Conservation (phyloP, 2,797 vertebrate species). For the Xerus rutilus region DNA sequence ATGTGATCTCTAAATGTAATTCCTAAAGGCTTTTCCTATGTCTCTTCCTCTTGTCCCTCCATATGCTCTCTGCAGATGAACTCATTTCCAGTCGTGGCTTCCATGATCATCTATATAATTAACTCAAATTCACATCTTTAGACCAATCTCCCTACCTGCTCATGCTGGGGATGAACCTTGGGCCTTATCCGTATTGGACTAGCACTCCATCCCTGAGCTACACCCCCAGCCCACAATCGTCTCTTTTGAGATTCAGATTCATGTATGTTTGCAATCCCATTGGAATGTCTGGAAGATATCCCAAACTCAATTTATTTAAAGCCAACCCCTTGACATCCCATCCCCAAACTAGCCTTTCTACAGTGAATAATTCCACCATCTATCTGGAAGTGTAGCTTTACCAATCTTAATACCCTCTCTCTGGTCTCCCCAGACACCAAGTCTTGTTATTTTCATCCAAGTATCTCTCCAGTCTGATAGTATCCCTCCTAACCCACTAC, state of each 20-base stretch:
- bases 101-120: not conserved
- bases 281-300: not conserved
- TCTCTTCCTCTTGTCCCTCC: not conserved
- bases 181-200: too few relatives aligned
- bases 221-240: not conserved
- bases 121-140: not conserved
- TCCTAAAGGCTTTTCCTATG: not conserved
- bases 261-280: not conserved
- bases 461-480: not conserved
- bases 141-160: too few relatives aligned
- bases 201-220: too few relatives aligned
- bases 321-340: not conserved
- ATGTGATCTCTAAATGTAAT: not conserved
- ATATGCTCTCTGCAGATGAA: not conserved
- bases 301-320: not conserved
- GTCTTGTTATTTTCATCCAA: not conserved
- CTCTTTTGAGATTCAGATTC: not conserved
- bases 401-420: conserved; percentile 5
- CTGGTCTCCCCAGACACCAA: not conserved
- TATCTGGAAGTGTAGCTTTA: not conserved
- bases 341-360: not conserved
- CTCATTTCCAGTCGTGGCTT: not conserved
- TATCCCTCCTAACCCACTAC: not conserved
- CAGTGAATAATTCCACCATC: not conserved
- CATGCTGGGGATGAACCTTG: too few relatives aligned